Base-by-base conservation (phyloP, 1,140 invertebrate species). In the Drosophila orosa region DNA sequence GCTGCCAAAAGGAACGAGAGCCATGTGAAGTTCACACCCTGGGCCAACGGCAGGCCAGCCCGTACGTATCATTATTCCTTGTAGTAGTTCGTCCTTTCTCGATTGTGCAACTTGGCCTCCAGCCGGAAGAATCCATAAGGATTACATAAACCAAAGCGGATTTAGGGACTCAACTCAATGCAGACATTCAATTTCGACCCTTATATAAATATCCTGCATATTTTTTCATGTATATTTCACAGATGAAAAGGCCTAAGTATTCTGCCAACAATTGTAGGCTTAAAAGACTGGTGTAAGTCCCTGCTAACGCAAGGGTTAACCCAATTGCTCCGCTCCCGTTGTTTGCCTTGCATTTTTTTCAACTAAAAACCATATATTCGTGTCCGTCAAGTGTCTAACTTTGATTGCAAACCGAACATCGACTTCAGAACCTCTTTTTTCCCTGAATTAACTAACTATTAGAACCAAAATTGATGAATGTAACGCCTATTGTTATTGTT, bases 1-100 rank as follows among this genome's bases (percentile, higher is more conserved):
- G 97, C 97, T 42, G 81, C 93, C 8, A 97, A 96, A 90, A 94
- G 97, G 65, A 95, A 96, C 83, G 95, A 95, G 68, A 95, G 94
- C 27, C 94, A 94, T 71, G 95, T 98, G 29, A 96, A 95, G 91
- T 95, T 98, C 68, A 97, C 96, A 17, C 94, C 95, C 71, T 98
- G 97, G 97, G 95, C 95, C 84, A 95, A 97, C 92, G 97, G 97
- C 86, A 97, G 95, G 92, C 94, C 97, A 91, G 93, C 94, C 68
- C 96, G 96, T 97, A 95, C 95, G 96, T 95, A 81, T 78, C 13
- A n/a, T 19, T 13, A 4, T 9, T 19, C 12, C 3, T 29, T 12
- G 25, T 12, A 29, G n/a, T 15, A 40, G 15, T 12, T 40, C 15
- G 17, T 39, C 17, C 24, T 15, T 35, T 10, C 9, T 7, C 24